These are phyloP conservation scores for Borostomias antarcticus DNA, from an alignment of 2,797 vertebrate genomes.

Conservation along the genomic window DNA sequence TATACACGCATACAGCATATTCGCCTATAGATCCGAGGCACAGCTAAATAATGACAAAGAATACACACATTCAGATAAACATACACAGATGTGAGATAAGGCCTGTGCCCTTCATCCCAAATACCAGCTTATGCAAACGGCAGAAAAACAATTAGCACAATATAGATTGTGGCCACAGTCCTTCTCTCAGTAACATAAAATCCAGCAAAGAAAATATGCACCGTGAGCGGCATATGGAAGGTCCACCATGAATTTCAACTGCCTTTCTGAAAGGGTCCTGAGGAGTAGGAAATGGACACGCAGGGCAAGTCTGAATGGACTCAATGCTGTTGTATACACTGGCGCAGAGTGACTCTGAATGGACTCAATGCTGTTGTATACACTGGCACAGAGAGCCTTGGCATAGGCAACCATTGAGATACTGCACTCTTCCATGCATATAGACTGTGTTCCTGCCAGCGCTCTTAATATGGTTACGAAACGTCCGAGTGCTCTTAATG, in stretches of 20 bases:
- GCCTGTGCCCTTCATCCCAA: slow-evolving; percentile 45
- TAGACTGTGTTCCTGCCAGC: too few relatives aligned
- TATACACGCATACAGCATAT: slow-evolving; percentile 68
- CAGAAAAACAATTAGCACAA: not conserved
- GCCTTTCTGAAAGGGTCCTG: slow-evolving; percentile 1
- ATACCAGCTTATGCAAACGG: slow-evolving; percentile 49
- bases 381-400: slow-evolving; percentile 30
- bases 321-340: slow-evolving; percentile 15
- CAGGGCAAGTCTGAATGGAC: slow-evolving; percentile 22
- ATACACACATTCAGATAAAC: slow-evolving; percentile 35
- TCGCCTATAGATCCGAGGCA: slow-evolving; percentile 49
- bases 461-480: slow-evolving; percentile 30
- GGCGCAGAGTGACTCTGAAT: slow-evolving; percentile 31
- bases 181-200: slow-evolving; percentile 38
- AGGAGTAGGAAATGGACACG: slow-evolving; percentile 40
- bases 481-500: slow-evolving; percentile 32
- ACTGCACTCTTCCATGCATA: slow-evolving; percentile 26
- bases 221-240: slow-evolving; percentile 53
- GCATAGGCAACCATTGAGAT: slow-evolving; percentile 35
- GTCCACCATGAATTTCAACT: slow-evolving; percentile 23
- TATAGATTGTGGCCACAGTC: slow-evolving; percentile 35
- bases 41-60: slow-evolving; percentile 46
- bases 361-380: slow-evolving; percentile 13
- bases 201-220: slow-evolving; percentile 42
- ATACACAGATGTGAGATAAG: slow-evolving; percentile 49